Evolutionary conservation across 2,888 invertebrate genomes (phyloP), one percentile per base, ranked within the genome.

Genomic region (Oligia latruncula): DNA sequence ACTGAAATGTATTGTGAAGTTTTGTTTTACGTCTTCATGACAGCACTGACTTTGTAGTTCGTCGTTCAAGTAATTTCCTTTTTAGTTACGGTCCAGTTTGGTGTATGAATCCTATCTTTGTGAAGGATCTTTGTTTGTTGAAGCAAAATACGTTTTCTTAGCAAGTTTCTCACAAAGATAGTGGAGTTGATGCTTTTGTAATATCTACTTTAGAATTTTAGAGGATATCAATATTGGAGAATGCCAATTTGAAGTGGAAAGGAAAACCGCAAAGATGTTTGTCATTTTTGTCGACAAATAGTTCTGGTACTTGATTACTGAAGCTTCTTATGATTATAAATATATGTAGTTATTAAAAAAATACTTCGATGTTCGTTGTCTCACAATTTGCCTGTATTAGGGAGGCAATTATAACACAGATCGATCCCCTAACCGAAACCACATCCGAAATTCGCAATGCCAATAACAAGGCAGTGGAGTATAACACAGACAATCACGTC

Each of bases 401-500:
- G 13, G 11, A 75, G 67, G 73, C 78, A 82, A 82, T 74, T 86
- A 84, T 85, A 84, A 83, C 46, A 78, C 78, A 68, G 71, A 76
- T 87, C 75, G 74, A 78, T 83, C 84, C 86, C 84, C 77, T 74
- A 81, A 83, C 80, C 77, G 67, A 68, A 46, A 71, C 65, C 68
- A 67, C 58, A 81, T 88, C 66, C 65, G 43, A 77, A 87, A 90
- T 88, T 85, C 81, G 85, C 89, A 74, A 90, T 90, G 89, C 90
- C 90, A 92, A 92, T 93, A 92, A 90, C 86, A 89, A 90, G 82
- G 88, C 90, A 92, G 90, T 91, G 87, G 88, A 90, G 90, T 92
- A 90, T 90, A 90, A 92, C 90, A 90, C 92, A 94, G 94, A 93
- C 92, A 94, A 93, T 93, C 92, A 90, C 90, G 91, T 90, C 86